Conservation (phyloP, 2,888 invertebrate genomes). For the Sipunculus nudus region DNA sequence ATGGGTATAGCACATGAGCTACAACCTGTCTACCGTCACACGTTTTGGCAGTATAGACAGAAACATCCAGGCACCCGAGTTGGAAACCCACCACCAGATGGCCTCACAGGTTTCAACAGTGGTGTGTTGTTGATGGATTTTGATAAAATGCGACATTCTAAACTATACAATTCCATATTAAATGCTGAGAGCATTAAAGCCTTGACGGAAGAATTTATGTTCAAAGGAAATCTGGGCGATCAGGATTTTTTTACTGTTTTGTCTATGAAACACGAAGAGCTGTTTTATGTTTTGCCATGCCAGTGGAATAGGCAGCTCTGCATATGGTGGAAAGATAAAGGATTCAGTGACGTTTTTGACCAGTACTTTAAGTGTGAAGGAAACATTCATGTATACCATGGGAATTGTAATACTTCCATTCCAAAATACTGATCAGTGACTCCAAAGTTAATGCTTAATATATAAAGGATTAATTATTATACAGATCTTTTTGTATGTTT, state of each 20-base stretch:
- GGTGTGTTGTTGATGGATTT: constrained; percentile 80
- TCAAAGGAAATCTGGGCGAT: constrained; percentile 77
- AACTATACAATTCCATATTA: constrained; percentile 71
- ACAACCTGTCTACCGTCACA: constrained; percentile 82
- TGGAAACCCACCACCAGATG: constrained; percentile 70
- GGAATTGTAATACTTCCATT: constrained; percentile 64
- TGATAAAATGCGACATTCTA: constrained; percentile 74
- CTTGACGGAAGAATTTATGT: constrained; percentile 65
- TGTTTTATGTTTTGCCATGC: constrained; percentile 80
- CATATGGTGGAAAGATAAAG: constrained; percentile 82
- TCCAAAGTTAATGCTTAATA: no score
- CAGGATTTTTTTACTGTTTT: constrained; percentile 83
- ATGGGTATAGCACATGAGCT: constrained; percentile 75
- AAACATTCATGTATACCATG: constrained; percentile 60
- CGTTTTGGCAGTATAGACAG: constrained; percentile 75
- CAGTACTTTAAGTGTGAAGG: constrained; percentile 75
- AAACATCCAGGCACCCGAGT: constrained; percentile 74
- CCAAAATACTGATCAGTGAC: no score
- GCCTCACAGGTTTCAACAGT: constrained; percentile 80
- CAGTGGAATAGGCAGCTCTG: constrained; percentile 84
- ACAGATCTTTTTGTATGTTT: no score
- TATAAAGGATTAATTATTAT: no score
- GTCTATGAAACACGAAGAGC: constrained; percentile 75
- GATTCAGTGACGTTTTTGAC: constrained; percentile 78
- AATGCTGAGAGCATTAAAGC: constrained; percentile 46